Conservation (phyloP, 2,797 vertebrate genomes). For the Setipinna tenuifilis region DNA sequence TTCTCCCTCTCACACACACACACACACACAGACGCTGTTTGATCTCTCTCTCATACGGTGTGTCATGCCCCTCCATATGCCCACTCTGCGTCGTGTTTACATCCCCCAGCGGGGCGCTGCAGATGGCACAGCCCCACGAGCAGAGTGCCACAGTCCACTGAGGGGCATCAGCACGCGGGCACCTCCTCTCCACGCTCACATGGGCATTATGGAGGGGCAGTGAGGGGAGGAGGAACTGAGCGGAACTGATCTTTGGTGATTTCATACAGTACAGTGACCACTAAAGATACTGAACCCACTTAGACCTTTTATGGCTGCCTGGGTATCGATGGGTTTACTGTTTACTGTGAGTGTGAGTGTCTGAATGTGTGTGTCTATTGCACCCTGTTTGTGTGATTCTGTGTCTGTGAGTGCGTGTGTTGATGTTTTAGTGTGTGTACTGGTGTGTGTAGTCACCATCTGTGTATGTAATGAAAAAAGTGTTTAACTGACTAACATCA, state of each 20-base stretch:
- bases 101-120: conserved; percentile 4
- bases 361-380: not conserved
- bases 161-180: not conserved
- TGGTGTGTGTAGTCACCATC: too few relatives aligned
- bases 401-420: too few relatives aligned
- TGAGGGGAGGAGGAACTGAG: not conserved
- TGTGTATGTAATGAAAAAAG: not conserved
- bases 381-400: too few relatives aligned
- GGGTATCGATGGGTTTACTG: too few relatives aligned
- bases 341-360: not conserved
- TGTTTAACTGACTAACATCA: not conserved
- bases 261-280: too few relatives aligned
- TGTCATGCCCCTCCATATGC: conserved; percentile 22
- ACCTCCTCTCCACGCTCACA: not conserved
- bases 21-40: conserved; percentile 9
- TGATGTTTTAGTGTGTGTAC: too few relatives aligned
- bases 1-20: not conserved
- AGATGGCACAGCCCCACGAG: conserved; percentile 2
- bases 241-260: too few relatives aligned
- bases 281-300: too few relatives aligned
- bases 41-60: not conserved
- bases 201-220: not conserved
- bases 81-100: conserved; percentile 7
- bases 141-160: not conserved
- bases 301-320: too few relatives aligned